Evolutionary conservation across 1,140 invertebrate species (phyloP).

Genomic region (Heliconius nattereri): DNA sequence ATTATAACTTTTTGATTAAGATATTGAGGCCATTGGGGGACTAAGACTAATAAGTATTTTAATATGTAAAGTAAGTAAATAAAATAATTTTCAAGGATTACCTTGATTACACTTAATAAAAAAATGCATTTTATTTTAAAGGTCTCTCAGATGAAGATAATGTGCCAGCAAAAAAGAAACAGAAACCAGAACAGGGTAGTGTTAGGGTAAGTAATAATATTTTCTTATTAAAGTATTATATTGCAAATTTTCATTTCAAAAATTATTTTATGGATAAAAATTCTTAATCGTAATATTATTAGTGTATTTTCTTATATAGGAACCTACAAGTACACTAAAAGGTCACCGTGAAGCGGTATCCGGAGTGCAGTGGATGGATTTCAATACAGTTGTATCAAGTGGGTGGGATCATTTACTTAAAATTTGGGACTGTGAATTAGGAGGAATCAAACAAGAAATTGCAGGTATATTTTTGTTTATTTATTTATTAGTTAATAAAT

Average conservation of each 20-base stretch:
- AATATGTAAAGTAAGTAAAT: no score
- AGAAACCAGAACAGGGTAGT: slow-evolving; percentile 75
- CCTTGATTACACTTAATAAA: background rate
- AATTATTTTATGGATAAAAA: no score
- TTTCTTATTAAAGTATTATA: background rate
- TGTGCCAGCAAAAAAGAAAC: slow-evolving; percentile 75
- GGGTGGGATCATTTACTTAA: slow-evolving; percentile 98
- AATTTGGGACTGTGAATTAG: slow-evolving; percentile 95
- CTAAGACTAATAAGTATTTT: no score
- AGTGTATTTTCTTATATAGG: slow-evolving; percentile 79
- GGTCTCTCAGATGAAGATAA: slow-evolving; percentile 79
- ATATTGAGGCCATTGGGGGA: no score
- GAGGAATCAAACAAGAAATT: slow-evolving; percentile 90
- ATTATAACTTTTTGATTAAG: slow-evolving; percentile 14
- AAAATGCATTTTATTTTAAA: slow-evolving; percentile 43
- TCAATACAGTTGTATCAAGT: slow-evolving; percentile 88
- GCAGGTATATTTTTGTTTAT: slow-evolving; percentile 79
- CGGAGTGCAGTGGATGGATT: slow-evolving; percentile 90
- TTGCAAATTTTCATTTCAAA: no score
- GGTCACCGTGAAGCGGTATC: slow-evolving; percentile 96
- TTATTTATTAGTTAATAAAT: no score
- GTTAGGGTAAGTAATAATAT: slow-evolving; percentile 70
- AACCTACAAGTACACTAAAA: slow-evolving; percentile 92
- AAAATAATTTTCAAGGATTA: no score
- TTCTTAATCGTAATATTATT: background rate